Evolutionary conservation across 2,797 vertebrate genomes (phyloP).

Genomic region (Eremophila alpestris): DNA sequence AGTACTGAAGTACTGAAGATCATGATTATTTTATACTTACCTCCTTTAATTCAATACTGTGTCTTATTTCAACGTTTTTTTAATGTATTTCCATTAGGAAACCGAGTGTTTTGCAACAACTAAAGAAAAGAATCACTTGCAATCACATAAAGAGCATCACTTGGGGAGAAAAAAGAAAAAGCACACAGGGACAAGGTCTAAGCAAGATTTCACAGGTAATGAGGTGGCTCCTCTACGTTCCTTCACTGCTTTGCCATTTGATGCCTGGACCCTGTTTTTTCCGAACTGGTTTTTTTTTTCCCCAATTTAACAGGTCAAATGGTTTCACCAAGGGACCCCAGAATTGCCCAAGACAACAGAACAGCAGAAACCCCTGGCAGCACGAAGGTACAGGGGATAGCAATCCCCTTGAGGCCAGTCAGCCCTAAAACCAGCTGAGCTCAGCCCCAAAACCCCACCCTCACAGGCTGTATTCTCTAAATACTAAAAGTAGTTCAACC

Average conservation of each 20-base stretch:
- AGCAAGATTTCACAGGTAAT: not conserved
- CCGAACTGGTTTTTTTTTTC: not conserved
- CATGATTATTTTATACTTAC: not conserved
- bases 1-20: not conserved
- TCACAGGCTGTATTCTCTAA: not conserved
- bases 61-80: not conserved
- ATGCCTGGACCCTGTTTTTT: not conserved
- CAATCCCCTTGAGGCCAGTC: not conserved
- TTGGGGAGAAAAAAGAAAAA: not conserved
- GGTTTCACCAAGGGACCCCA: not conserved
- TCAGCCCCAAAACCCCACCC: not conserved
- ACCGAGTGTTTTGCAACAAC: not conserved
- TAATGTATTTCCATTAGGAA: not conserved
- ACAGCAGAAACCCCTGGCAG: not conserved
- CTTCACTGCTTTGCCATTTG: not conserved
- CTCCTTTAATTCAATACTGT: not conserved
- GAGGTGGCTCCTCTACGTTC: rapidly evolving
- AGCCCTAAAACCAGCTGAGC: not conserved
- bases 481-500: slow-evolving; percentile 59
- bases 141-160: not conserved
- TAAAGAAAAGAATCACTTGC: not conserved
- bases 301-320: not conserved
- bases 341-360: not conserved
- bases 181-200: not conserved
- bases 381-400: not conserved